These are phyloP conservation scores for Ciconia nigra DNA, from an alignment of 2,797 vertebrate genomes.

Conservation along the genomic window DNA sequence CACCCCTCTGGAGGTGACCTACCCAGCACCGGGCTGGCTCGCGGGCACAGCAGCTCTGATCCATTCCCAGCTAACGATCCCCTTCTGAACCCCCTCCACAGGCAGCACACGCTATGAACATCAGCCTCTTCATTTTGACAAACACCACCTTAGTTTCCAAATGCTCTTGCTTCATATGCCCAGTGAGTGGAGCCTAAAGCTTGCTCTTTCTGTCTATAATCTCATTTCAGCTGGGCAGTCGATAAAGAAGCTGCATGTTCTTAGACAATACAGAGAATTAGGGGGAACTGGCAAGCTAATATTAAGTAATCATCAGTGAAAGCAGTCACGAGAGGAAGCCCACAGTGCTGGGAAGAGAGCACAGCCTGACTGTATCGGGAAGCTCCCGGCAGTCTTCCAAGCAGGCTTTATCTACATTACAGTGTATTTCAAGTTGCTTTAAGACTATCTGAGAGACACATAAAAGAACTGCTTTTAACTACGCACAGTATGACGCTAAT, in stretches of 20 bases:
- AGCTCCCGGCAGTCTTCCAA: constrained; percentile 63
- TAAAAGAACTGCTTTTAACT: background rate
- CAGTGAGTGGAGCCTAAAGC: background rate
- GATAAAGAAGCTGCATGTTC: background rate
- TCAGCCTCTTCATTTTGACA: background rate
- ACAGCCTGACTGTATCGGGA: background rate
- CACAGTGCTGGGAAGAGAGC: background rate
- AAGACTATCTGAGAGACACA: constrained; percentile 72
- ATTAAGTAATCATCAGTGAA: background rate
- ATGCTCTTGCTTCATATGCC: background rate
- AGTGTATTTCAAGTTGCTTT: constrained; percentile 79
- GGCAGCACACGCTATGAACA: background rate
- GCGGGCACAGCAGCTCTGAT: background rate
- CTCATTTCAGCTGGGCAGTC: background rate
- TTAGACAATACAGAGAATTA: background rate
- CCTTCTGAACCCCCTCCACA: background rate
- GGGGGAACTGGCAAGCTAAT: background rate
- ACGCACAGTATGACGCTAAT: background rate
- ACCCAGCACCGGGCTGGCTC: background rate
- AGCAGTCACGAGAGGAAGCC: background rate
- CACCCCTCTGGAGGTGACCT: background rate
- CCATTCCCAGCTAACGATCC: background rate
- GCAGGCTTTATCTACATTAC: constrained; percentile 76
- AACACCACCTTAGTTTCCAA: background rate
- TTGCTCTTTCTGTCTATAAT: background rate